These are phyloP conservation scores for Hylaeus volcanicus DNA, from an alignment of 1,140 invertebrate species.

Conservation along the genomic window DNA sequence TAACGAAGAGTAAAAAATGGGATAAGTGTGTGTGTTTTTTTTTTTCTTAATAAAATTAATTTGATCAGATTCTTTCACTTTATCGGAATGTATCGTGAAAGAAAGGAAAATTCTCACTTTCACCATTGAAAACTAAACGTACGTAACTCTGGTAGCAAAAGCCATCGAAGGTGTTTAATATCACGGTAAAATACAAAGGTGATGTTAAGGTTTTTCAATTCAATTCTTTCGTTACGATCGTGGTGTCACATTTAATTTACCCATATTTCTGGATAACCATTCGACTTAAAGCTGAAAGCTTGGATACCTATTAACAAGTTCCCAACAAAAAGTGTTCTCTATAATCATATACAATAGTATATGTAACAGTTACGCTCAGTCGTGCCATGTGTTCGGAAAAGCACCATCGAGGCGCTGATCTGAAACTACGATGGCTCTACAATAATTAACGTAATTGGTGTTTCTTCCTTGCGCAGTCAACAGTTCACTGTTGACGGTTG, in stretches of 20 bases:
- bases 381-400: constrained; percentile 69
- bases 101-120: constrained; percentile 33
- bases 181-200: not conserved
- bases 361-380: constrained; percentile 79
- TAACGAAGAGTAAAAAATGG: constrained; percentile 26
- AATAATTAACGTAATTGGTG: constrained; percentile 81
- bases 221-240: constrained; percentile 31
- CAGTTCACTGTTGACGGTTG: constrained; percentile 77
- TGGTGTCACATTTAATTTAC: constrained; percentile 56
- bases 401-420: constrained; percentile 52
- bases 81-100: constrained; percentile 58
- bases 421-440: constrained; percentile 73
- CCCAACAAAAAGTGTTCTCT: constrained; percentile 70
- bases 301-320: constrained; percentile 73
- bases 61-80: constrained; percentile 8
- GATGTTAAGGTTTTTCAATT: constrained; percentile 19
- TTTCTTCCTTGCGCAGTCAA: constrained; percentile 80
- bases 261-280: constrained; percentile 55
- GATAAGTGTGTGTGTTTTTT: not conserved
- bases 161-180: constrained; percentile 1
- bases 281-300: constrained; percentile 73
- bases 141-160: not conserved
- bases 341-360: constrained; percentile 80
- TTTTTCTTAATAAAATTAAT: constrained; percentile 40
- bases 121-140: constrained; percentile 31